Evolutionary conservation across 2,888 invertebrate genomes (phyloP), one percentile per base, ranked within the genome.

Genomic region (Gnatocerus cornutus): DNA sequence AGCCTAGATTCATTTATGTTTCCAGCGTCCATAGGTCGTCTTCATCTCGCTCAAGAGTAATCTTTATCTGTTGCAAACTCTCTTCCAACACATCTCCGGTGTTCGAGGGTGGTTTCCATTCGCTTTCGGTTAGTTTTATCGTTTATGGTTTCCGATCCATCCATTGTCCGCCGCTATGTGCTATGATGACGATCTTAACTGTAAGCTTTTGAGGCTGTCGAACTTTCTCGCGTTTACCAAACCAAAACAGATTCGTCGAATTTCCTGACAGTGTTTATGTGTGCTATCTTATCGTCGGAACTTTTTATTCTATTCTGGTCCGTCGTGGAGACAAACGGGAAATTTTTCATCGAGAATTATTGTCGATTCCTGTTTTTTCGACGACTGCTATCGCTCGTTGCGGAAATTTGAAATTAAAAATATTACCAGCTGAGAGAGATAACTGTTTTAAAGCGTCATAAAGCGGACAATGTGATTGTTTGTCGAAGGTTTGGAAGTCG

Each of bases 91-190:
- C 77, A 79, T 81, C 80, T 79, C 76, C 80, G 63, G 52, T 50
- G 48, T 50, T 50, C 48, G 48, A 21, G 21, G 46, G 21, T 46
- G 48, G 13, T 63, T 77, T 77, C 77, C 78, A 79, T 77, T 78
- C 79, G 80, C 79, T 78, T 81, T 82, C 80, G 79, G 82, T 81
- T 82, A 82, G 83, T 81, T 83, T 83, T 82, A 83, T 83, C 83
- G 82, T 81, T 76, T 81, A 81, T 81, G 78, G 81, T 82, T 82
- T 83, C 83, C 82, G 81, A 81, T 81, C 76, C 79, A 74, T 77
- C 77, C 81, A 79, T 82, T 83, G 82, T 82, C 80, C 79, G 77
- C 68, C 72, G 71, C 71, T 69, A 68, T 48, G 61, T 30, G 30
- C 65, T 63, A 72, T 71, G 73, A 75, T 68, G 74, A 66, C 69